Evolutionary conservation across 2,888 invertebrate species (phyloP).

Genomic region (Oxycera nigricornis): DNA sequence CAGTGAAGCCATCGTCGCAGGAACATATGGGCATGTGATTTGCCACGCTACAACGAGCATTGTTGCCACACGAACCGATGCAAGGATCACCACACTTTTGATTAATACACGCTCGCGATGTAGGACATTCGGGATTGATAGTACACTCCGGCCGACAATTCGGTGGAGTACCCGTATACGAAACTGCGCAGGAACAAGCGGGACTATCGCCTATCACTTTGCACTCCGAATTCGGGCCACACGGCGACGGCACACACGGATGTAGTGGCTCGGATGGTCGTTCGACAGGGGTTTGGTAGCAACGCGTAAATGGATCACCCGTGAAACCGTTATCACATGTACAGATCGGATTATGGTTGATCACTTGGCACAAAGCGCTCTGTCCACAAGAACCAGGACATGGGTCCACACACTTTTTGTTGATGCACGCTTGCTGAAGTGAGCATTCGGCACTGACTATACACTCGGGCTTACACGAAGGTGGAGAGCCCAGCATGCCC

Average conservation of each 20-base stretch:
- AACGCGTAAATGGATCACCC: constrained; percentile 77
- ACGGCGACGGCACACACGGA: constrained; percentile 71
- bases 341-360: constrained; percentile 82
- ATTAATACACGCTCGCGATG: constrained; percentile 69
- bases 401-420: constrained; percentile 78
- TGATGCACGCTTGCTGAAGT: constrained; percentile 74
- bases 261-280: constrained; percentile 60
- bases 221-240: constrained; percentile 71
- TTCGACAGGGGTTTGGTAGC: constrained; percentile 63
- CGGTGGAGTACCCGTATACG: constrained; percentile 71
- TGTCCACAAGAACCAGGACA: constrained; percentile 80
- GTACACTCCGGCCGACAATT: constrained; percentile 72
- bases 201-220: constrained; percentile 65
- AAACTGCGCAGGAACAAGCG: constrained; percentile 68
- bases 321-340: constrained; percentile 74
- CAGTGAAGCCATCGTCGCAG: constrained; percentile 80
- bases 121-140: constrained; percentile 71
- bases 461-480: constrained; percentile 78
- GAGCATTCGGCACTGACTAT: constrained; percentile 81
- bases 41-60: constrained; percentile 66
- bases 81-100: constrained; percentile 72
- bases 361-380: constrained; percentile 79
- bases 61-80: constrained; percentile 69
- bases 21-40: constrained; percentile 81
- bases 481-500: constrained; percentile 77